Evolutionary conservation across 2,797 vertebrate species (phyloP).

Genomic region (Todus mexicanus): DNA sequence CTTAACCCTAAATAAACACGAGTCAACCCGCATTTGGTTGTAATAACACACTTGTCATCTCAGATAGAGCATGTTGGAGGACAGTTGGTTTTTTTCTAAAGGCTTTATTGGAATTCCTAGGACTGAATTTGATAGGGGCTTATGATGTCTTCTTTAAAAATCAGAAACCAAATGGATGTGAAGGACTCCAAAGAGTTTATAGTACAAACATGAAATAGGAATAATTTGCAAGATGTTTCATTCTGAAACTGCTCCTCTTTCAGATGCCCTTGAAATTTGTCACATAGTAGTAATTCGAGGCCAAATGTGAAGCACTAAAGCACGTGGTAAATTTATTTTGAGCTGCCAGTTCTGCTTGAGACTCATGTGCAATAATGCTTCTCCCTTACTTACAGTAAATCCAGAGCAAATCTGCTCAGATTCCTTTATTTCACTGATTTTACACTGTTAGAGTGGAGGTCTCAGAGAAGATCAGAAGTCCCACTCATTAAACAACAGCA

Average conservation of each 20-base stretch:
- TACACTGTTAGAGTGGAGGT: background rate
- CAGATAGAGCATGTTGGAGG: background rate
- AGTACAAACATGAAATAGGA: background rate
- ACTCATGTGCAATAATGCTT: background rate
- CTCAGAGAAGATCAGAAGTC: background rate
- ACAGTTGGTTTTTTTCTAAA: background rate
- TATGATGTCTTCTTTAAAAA: constrained; percentile 34
- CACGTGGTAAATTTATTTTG: background rate
- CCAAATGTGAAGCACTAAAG: background rate
- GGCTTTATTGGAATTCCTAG: constrained; percentile 32
- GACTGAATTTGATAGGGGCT: background rate
- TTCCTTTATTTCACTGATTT: background rate
- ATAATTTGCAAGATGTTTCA: background rate
- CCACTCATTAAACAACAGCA: background rate
- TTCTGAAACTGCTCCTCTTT: background rate
- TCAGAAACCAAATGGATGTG: background rate
- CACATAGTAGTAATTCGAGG: background rate
- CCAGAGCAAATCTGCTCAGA: background rate
- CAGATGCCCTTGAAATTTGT: background rate
- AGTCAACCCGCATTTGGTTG: constrained; percentile 26
- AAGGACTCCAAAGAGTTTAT: background rate
- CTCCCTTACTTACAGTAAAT: background rate
- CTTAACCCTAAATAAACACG: constrained; percentile 40
- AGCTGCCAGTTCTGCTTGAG: background rate
- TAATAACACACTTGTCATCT: constrained; percentile 24